Evolutionary conservation across 2,797 vertebrate genomes (phyloP).

Genomic region (Platyrinchus mystaceus): DNA sequence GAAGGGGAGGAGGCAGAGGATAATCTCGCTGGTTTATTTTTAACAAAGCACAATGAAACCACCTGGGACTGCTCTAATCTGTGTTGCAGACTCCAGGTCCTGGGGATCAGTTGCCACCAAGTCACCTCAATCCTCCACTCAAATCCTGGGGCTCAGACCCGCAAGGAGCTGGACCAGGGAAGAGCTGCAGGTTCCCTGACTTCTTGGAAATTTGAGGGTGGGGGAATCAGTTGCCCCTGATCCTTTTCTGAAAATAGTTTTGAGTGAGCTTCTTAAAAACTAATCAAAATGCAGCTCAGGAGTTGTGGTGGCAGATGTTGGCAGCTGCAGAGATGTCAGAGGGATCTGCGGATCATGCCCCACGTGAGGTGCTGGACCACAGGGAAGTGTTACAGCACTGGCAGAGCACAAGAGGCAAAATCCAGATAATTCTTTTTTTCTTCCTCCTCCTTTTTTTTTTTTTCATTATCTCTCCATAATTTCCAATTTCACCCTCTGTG

Average conservation of each 20-base stretch:
- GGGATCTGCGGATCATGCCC: neutral
- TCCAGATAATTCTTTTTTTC: neutral
- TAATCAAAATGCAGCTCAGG: conserved; percentile 9
- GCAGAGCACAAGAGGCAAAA: neutral
- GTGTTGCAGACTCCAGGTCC: neutral
- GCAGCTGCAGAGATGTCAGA: neutral
- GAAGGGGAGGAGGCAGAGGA: neutral
- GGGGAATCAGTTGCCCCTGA: neutral
- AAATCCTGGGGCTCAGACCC: neutral
- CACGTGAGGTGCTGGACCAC: neutral
- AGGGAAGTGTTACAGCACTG: neutral
- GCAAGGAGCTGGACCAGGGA: neutral
- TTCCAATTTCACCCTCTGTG: conserved; percentile 5
- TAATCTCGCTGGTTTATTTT: conserved; percentile 47
- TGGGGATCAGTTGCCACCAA: neutral
- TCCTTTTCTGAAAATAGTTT: neutral
- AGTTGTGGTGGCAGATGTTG: conserved; percentile 32
- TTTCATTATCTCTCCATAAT: neutral
- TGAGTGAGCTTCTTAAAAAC: conserved; percentile 31
- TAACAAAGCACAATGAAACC: conserved; percentile 5
- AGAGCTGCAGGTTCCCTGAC: neutral
- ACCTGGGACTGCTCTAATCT: neutral
- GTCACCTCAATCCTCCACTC: neutral
- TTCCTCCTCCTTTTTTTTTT: neutral
- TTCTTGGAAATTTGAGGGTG: fast-evolving